Base-by-base conservation (phyloP, 2,113 vertebrate species). In the Rhinoderma darwinii region DNA sequence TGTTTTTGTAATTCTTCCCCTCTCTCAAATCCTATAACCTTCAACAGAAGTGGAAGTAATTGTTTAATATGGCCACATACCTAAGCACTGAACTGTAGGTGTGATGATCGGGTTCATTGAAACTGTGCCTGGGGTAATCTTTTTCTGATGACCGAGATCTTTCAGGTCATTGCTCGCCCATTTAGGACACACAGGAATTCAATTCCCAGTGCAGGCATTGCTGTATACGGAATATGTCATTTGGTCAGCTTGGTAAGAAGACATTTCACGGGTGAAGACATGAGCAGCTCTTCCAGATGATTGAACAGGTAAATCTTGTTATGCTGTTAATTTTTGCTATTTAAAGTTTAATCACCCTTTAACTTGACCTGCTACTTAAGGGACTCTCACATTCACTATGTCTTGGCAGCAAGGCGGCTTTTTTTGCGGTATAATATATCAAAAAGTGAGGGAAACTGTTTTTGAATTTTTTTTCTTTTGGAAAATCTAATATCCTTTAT, bases 21-120 rank as follows among this genome's bases (percentile, higher is more conserved):
- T 1, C 78, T 81, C 59, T 44, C 79, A 43, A 44, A 66, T 44
- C 25, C 37, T 10, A 15, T n/a, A 39, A 61, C 76, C 30, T 32
- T 82, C 56, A 61, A 66, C 79, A 82, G 79, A 63, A 82, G 56
- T 68, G 84, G 73, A 86, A 78, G 75, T 51, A 72, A 73, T 72
- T 41, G 84, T 78, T 86, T 86, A 80, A 80, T 27, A 50, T 73
- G 47, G 76, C 76, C 76, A 86, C 76, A 86, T 86, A 86, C 61
- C 84, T 72, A 80, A 54, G 84, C 84, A 86, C 43, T 86, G 84
- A 86, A 70, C 84, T 80, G 63, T 80, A 80, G 75, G 84, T 86
- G 84, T 86, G 76, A 86, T 86, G 84, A 22, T 80, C 68, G 54
- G 84, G 84, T 86, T 86, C 76, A 86, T 30, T 37, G 63, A 72